Conservation (phyloP, 2,888 invertebrate species). For the Dolichopus griseipennis region DNA sequence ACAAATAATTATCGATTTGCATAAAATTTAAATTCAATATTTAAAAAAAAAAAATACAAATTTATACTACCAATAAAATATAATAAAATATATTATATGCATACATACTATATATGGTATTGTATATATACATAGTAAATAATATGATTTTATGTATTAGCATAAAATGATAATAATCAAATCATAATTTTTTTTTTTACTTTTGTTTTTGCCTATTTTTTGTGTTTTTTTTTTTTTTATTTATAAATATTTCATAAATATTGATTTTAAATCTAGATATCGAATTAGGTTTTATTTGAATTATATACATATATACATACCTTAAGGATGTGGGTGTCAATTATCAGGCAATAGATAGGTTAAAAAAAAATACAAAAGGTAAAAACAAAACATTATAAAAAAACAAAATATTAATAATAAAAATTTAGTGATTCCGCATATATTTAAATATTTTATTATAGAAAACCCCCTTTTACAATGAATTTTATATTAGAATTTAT, state of each 20-base stretch:
- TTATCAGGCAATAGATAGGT: neutral
- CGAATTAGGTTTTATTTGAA: too few relatives aligned
- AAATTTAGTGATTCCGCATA: neutral
- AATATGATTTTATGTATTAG: neutral
- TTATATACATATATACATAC: neutral
- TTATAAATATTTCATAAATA: too few relatives aligned
- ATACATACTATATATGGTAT: neutral
- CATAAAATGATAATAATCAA: slow-evolving; percentile 6
- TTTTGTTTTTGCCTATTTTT: neutral
- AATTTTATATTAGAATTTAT: neutral
- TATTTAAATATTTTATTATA: slow-evolving; percentile 4
- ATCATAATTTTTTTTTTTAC: neutral
- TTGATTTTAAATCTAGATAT: too few relatives aligned
- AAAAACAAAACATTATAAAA: too few relatives aligned
- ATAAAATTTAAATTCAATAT: neutral
- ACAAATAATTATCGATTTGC: slow-evolving; percentile 6
- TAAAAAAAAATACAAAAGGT: neutral
- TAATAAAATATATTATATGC: neutral
- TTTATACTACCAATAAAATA: too few relatives aligned
- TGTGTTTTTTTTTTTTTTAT: neutral
- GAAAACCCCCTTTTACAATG: neutral
- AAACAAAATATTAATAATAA: too few relatives aligned
- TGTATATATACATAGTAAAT: neutral
- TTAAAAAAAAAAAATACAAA: too few relatives aligned
- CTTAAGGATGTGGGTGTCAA: slow-evolving; percentile 6